These are phyloP conservation scores for Sylvietta virens DNA, from an alignment of 2,113 vertebrate species.

Conservation along the genomic window DNA sequence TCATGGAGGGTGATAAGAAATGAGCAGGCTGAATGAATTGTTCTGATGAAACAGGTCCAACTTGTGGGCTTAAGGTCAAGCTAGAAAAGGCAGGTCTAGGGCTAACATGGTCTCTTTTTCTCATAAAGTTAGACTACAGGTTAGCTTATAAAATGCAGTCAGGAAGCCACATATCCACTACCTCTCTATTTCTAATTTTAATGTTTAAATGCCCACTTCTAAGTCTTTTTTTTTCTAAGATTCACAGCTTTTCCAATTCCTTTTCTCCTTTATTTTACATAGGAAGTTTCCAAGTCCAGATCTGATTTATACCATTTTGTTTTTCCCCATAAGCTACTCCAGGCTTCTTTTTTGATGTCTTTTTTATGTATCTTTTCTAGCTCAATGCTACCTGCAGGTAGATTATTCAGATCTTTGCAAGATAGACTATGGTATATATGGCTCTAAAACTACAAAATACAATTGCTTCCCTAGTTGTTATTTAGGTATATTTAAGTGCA, in stretches of 20 bases:
- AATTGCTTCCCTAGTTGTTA: neutral
- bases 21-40: neutral
- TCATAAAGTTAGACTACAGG: neutral
- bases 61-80: neutral
- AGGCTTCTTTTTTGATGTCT: constrained; percentile 47
- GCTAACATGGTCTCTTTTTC: neutral
- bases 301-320: neutral
- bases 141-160: constrained; percentile 23
- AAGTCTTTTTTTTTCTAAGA: neutral
- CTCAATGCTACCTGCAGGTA: neutral
- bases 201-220: neutral
- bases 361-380: constrained; percentile 8
- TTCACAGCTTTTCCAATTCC: neutral
- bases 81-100: neutral
- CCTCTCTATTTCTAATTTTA: constrained; percentile 30
- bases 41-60: neutral
- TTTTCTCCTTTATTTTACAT: neutral
- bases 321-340: constrained; percentile 9
- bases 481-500: neutral
- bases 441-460: neutral
- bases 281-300: neutral
- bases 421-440: neutral
- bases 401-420: constrained; percentile 51
- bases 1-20: neutral
- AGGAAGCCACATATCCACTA: neutral